Conservation (phyloP, 1,140 invertebrate species). For the Nilaparvata lugens region DNA sequence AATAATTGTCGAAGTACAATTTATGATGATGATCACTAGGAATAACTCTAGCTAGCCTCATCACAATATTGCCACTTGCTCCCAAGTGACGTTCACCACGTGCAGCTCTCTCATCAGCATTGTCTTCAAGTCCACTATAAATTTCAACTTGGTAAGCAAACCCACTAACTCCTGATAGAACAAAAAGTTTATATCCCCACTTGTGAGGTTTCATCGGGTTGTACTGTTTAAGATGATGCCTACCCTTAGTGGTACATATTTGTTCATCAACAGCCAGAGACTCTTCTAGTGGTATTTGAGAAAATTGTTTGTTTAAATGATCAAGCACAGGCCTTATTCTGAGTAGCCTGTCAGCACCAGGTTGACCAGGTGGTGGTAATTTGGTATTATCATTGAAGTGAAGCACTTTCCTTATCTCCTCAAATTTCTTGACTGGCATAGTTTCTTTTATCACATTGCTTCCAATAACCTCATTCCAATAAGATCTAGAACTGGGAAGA, state of each 20-base stretch:
- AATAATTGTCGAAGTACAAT: conserved; percentile 30
- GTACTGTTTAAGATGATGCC: conserved; percentile 22
- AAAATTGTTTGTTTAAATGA: conserved; percentile 7
- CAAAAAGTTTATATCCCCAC: conserved; percentile 25
- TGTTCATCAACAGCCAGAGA: conserved; percentile 14
- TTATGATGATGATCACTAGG: conserved; percentile 12
- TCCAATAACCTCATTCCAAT: conserved; percentile 13
- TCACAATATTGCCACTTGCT: conserved; percentile 20
- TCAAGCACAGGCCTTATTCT: conserved; percentile 13
- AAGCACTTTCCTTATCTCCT: conserved; percentile 13
- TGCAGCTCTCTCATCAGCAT: conserved; percentile 6
- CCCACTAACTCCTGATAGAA: conserved; percentile 19
- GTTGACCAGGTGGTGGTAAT: background rate
- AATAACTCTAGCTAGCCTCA: conserved; percentile 20
- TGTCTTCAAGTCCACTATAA: conserved; percentile 16
- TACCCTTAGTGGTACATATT: conserved; percentile 14
- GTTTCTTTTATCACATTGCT: conserved; percentile 10
- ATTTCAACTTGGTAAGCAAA: conserved; percentile 25
- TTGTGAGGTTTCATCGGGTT: conserved; percentile 26
- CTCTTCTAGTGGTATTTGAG: conserved; percentile 11
- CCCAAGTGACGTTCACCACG: conserved; percentile 20
- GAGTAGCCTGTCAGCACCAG: conserved; percentile 12
- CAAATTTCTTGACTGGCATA: conserved; percentile 13
- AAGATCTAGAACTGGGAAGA: conserved; percentile 13
- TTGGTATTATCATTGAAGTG: conserved; percentile 16